A percentile compares a stretch with the other conserved stretches of the same genome.
phyloP scores from a whole-genome alignment of 2,113 vertebrate species.

The Dicrurus megarhynchus region DNA sequence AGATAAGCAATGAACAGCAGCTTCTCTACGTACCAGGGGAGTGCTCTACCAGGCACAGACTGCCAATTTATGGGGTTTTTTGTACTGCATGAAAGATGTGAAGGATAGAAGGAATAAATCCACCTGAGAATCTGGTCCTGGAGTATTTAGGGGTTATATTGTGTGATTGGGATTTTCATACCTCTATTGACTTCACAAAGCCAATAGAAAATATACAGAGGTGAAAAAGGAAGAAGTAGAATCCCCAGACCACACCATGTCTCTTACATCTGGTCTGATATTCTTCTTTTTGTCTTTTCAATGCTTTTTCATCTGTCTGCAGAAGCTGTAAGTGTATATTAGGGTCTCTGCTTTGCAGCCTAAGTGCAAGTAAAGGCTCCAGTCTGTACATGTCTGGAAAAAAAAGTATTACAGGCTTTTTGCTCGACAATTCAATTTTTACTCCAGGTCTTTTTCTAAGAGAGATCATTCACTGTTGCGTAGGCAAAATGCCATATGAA shows the following conservation, averaged over 20 bases:
- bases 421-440: neutral
- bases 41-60: neutral
- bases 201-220: neutral
- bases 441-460: neutral
- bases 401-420: neutral
- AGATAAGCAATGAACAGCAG: neutral
- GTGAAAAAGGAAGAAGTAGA: neutral
- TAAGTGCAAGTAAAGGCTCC: neutral
- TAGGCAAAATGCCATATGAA: neutral
- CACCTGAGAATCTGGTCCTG: neutral
- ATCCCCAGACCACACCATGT: fast-evolving
- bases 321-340: neutral
- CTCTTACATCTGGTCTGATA: neutral
- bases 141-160: neutral
- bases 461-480: neutral
- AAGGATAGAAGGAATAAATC: neutral
- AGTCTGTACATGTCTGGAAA: neutral
- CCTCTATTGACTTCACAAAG: neutral
- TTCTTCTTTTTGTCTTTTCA: neutral
- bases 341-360: neutral
- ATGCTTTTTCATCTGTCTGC: neutral
- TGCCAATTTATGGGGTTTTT: neutral
- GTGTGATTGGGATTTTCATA: neutral
- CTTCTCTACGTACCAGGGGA: neutral
- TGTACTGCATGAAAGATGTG: neutral